Percentiles rank a stretch among this genome's conserved stretches.
Evolutionary conservation across 2,797 vertebrate genomes (phyloP).

Genomic region (Oreochromis grahami): DNA sequence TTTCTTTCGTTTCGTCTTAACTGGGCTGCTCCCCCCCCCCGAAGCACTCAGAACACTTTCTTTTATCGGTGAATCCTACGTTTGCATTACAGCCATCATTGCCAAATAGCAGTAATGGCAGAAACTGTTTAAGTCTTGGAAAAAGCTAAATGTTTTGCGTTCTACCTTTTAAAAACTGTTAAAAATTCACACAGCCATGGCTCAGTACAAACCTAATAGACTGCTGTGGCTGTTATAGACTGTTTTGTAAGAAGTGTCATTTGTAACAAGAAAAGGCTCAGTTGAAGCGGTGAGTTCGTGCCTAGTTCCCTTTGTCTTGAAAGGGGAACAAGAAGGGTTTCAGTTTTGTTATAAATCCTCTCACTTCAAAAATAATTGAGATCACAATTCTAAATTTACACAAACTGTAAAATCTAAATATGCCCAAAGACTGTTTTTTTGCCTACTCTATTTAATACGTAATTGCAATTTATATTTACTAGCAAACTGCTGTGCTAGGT

Average conservation of each 20-base stretch:
- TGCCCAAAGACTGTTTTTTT: not conserved
- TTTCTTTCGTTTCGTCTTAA: not conserved
- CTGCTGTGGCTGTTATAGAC: not conserved
- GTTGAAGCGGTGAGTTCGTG: not conserved
- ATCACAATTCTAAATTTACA: not conserved
- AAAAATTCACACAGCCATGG: not conserved
- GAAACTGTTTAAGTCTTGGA: not conserved
- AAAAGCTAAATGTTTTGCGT: not conserved
- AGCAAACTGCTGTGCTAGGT: not conserved
- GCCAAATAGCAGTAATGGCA: not conserved
- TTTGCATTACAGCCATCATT: not conserved
- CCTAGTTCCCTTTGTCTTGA: not conserved
- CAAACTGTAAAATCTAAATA: not conserved
- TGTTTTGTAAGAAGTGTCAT: not conserved
- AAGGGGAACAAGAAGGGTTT: not conserved
- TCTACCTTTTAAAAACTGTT: not conserved
- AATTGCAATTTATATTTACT: not conserved
- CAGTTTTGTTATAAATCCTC: not conserved
- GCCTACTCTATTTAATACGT: not conserved
- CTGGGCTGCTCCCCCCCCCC: not conserved
- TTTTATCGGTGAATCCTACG: not conserved
- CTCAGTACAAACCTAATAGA: not conserved
- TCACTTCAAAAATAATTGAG: not conserved
- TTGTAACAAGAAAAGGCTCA: not conserved
- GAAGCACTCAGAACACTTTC: not conserved